Evolutionary conservation across 1,140 invertebrate genomes (phyloP).

Genomic region (Calliphora vicina): DNA sequence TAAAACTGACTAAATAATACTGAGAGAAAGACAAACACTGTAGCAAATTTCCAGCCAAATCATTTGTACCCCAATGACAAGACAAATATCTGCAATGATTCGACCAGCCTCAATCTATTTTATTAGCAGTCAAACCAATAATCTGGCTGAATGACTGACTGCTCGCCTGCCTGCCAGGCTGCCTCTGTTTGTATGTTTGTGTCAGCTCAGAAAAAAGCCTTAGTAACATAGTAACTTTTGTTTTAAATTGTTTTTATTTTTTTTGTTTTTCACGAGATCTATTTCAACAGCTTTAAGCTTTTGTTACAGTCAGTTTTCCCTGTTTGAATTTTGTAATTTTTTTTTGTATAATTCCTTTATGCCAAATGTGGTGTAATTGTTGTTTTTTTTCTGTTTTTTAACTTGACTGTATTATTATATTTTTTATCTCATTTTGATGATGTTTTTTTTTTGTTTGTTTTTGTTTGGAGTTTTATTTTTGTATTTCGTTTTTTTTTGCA

Average conservation of each 20-base stretch:
- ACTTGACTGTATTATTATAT: neutral
- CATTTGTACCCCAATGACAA: neutral
- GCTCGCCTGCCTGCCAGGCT: neutral
- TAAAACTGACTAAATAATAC: neutral
- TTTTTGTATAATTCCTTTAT: neutral
- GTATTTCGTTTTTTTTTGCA: neutral
- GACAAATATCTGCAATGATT: neutral
- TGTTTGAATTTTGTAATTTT: neutral
- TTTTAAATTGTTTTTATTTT: neutral
- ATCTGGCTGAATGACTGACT: neutral
- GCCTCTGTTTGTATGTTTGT: too few relatives aligned
- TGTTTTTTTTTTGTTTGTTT: too few relatives aligned
- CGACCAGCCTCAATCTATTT: conserved; percentile 1
- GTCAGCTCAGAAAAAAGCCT: neutral
- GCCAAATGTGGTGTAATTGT: neutral
- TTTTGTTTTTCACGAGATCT: neutral
- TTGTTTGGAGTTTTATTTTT: neutral
- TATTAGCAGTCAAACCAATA: neutral
- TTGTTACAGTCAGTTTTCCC: neutral
- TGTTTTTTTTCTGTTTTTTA: neutral
- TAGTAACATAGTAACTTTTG: conserved; percentile 26
- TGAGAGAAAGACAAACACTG: neutral
- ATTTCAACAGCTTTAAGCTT: neutral
- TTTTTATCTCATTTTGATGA: neutral
- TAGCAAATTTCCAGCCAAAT: neutral